Evolutionary conservation across 2,888 invertebrate species (phyloP).

Genomic region (Ethmia dodecea): DNA sequence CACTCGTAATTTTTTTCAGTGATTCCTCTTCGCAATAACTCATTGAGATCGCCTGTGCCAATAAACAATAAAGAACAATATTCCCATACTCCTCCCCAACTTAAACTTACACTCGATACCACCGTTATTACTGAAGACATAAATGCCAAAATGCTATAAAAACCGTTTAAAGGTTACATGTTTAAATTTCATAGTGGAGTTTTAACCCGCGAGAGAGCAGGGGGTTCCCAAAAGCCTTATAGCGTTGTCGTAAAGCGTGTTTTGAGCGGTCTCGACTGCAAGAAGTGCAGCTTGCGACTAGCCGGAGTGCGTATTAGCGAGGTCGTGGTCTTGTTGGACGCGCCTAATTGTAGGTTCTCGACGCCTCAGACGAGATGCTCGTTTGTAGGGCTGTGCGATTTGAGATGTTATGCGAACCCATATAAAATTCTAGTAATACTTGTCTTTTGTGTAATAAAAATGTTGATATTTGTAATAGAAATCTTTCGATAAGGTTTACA

Average conservation of each 20-base stretch:
- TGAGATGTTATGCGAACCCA: no score
- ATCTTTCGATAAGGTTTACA: no score
- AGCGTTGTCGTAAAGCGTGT: slow-evolving; percentile 21
- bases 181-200: slow-evolving; percentile 37
- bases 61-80: slow-evolving; percentile 64
- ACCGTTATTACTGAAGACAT: slow-evolving; percentile 13
- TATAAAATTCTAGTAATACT: no score
- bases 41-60: slow-evolving; percentile 48
- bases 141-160: slow-evolving; percentile 20
- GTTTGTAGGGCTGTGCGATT: slow-evolving; percentile 51
- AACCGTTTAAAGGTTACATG: slow-evolving; percentile 22
- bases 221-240: slow-evolving; percentile 20
- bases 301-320: slow-evolving; percentile 66
- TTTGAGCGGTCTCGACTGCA: slow-evolving; percentile 20
- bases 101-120: slow-evolving; percentile 9
- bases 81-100: slow-evolving; percentile 35
- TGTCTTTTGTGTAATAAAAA: no score
- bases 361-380: slow-evolving; percentile 57
- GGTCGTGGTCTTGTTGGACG: slow-evolving; percentile 52
- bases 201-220: slow-evolving; percentile 35
- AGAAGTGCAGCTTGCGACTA: slow-evolving; percentile 45
- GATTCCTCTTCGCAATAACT: slow-evolving; percentile 48
- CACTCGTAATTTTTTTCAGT: slow-evolving; percentile 48
- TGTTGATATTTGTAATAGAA: no score
- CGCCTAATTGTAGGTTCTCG: slow-evolving; percentile 74